Evolutionary conservation across 2,888 invertebrate genomes (phyloP), one percentile per base, ranked within the genome.

Genomic region (Callyntrura sp.): DNA sequence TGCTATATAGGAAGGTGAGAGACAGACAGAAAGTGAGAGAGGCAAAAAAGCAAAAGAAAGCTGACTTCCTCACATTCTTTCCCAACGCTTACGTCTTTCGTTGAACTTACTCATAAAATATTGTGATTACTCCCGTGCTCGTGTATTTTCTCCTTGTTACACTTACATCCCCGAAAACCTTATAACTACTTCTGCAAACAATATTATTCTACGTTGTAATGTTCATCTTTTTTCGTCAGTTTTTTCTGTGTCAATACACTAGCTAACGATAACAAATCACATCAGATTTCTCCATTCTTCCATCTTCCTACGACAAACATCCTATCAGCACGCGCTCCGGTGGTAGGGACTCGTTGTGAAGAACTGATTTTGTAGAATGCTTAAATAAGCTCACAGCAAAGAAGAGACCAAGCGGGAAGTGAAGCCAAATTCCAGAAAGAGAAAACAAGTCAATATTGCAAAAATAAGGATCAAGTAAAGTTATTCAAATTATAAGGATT

Each of bases 31-130:
- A n/a, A 60, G 60, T 28, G 68, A 28, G 78, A 78, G n/a, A 78
- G 35, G 76, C 70, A 68, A 43, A 79, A 70, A 73, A n/a, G 62
- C 12, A 78, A 86, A 86, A 88, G 88, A 83, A 86, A 83, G 88
- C 83, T 65, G 76, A 35, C 88, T 82, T 88, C 45, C 65, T 60
- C 60, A 48, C 83, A 83, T 88, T 83, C 88, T 88, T 88, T 88
- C 76, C 62, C 83, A 88, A 83, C 88, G 55, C 78, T 55, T 78
- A 51, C 25, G 76, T 48, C 76, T 88, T 82, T 60, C 45, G 82
- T 60, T 51, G 60, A 87, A 81, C 70, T 73, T 65, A 51, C 25
- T 45, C 86, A 88, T 83, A 76, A 83, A 88, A 83, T 83, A 83
- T 62, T 62, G 82, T 83, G 83, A 88, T 88, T 88, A 83, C 73